Conservation (phyloP, 2,113 vertebrate genomes). For the Carollia perspicillata region DNA sequence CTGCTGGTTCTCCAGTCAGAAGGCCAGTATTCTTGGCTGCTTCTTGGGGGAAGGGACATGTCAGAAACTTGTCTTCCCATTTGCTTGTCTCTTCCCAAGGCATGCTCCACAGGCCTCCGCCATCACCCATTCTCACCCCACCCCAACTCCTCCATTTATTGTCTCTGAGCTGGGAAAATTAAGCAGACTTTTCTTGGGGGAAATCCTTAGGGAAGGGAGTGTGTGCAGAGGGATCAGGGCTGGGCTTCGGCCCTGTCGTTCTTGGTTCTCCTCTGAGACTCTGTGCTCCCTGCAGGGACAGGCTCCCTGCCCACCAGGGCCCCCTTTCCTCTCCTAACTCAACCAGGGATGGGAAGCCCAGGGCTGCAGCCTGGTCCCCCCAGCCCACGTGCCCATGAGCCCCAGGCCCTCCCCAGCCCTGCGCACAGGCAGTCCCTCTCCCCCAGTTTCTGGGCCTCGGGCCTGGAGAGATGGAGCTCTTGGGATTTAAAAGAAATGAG, state of each 20-base stretch:
- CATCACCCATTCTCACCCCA: background rate
- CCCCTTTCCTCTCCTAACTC: background rate
- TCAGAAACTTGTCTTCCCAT: background rate
- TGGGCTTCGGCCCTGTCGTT: background rate
- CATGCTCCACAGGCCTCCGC: background rate
- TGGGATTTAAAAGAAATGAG: background rate
- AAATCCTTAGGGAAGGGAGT: conserved; percentile 54
- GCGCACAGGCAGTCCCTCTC: background rate
- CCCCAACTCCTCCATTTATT: conserved; percentile 5
- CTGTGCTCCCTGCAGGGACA: background rate
- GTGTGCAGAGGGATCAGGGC: conserved; percentile 43
- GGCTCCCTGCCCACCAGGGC: background rate
- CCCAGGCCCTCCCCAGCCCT: background rate
- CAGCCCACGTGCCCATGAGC: background rate
- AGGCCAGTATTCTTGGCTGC: background rate
- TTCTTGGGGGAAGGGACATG: background rate
- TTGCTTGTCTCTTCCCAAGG: background rate
- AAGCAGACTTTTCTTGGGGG: conserved; percentile 31
- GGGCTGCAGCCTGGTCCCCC: background rate
- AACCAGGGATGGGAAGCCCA: background rate
- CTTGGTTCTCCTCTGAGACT: background rate
- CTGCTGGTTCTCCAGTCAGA: background rate
- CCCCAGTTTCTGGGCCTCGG: background rate
- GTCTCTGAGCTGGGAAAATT: conserved; percentile 45
- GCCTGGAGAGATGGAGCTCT: background rate